Evolutionary conservation across 2,888 invertebrate species (phyloP).

Genomic region (Teleogryllus oceanicus): DNA sequence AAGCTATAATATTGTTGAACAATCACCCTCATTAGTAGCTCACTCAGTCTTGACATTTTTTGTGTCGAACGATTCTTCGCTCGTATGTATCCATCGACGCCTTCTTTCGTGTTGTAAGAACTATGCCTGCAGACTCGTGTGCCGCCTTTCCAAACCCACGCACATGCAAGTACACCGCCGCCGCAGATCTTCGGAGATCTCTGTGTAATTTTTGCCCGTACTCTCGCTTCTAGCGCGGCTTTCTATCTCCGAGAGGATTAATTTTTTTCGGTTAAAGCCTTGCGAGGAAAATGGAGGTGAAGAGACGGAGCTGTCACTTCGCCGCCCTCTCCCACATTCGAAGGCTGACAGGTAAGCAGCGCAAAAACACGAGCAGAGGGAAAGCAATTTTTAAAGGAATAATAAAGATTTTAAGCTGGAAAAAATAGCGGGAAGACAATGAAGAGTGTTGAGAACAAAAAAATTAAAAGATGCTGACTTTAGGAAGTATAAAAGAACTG

Average conservation of each 20-base stretch:
- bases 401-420: slow-evolving; percentile 12
- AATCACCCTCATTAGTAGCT: too few relatives aligned
- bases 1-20: too few relatives aligned
- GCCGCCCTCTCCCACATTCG: background rate
- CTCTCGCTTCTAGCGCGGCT: background rate
- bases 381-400: slow-evolving; percentile 1
- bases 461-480: slow-evolving; percentile 8
- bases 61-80: too few relatives aligned
- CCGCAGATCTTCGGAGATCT: too few relatives aligned
- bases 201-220: too few relatives aligned
- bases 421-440: slow-evolving; percentile 3
- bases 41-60: too few relatives aligned
- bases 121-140: too few relatives aligned
- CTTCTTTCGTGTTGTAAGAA: too few relatives aligned
- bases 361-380: background rate
- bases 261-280: background rate
- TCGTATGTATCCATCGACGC: too few relatives aligned
- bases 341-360: slow-evolving; percentile 10
- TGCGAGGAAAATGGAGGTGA: background rate
- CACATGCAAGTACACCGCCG: too few relatives aligned
- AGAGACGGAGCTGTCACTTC: background rate
- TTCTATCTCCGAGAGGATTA: background rate
- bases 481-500: slow-evolving; percentile 1
- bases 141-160: too few relatives aligned
- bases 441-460: slow-evolving; percentile 18